Base-by-base conservation (phyloP, 2,113 vertebrate species). In the Sorex fumeus region DNA sequence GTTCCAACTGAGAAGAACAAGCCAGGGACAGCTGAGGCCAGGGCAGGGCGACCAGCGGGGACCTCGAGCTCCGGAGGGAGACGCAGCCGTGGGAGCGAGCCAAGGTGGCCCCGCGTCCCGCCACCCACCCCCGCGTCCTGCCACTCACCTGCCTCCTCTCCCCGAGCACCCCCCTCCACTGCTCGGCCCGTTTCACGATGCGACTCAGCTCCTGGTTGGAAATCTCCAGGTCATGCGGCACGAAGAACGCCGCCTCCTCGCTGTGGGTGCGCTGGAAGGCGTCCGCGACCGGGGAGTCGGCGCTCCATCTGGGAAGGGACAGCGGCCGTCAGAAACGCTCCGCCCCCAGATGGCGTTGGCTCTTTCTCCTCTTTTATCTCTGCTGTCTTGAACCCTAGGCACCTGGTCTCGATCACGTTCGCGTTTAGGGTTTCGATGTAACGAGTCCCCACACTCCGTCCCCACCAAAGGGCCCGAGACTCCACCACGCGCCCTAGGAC, bases 181-280 rank as follows among this genome's bases (percentile, higher is more conserved):
- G 99, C 95, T 98, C 98, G 21, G 98, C 98, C 62, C 98, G 99
- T 96, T 99, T 99, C 66, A 99, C 97, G 57, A 99, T 98, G 94
- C 98, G 98, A 96, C 98, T 99, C 86, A 99, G 96, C 85, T 99
- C 99, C 97, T 99, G 99, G 95, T 96, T 98, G 90, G 99, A 99
- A 95, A 99, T 97, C 97, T 99, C 99, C 77, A 99, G 94, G 88
- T 99, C 99, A 64, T 98, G 95, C 1, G 98, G 99, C 87, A 99
- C 82, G 43, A 99, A 99, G 96, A 98, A 99, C 0, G 91, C 92
- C 8, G 80, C 97, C 94, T 99, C 99, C 27, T 97, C 97, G 92
- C 98, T 97, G 4, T 98, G 98, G 92, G 99, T 96, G 11, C 98
- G 98, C 76, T 90, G 98, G 97, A 98, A 98, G 45, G 98, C 71